Evolutionary conservation across 35 echinoderm and acorn worm species (phyloP).

Genomic region (Apostichopus japonicus): DNA sequence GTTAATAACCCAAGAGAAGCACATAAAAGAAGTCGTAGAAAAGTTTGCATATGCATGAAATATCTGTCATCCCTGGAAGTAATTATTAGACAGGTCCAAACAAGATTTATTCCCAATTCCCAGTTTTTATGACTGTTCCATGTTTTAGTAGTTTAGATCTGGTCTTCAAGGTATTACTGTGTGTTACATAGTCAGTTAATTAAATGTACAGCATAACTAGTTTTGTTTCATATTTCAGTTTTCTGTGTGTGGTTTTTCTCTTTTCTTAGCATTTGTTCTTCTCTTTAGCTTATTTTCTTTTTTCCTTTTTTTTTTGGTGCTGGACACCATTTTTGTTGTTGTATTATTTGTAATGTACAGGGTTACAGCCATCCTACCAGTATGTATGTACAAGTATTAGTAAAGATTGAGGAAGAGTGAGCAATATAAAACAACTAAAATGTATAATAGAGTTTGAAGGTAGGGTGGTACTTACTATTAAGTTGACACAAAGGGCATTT

Average conservation of each 20-base stretch:
- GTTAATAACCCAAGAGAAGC: too few species aligned
- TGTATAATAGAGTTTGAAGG: neutral
- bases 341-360: neutral
- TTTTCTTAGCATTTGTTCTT: neutral
- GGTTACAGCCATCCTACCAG: neutral
- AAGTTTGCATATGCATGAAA: too few species aligned
- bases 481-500: neutral
- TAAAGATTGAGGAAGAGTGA: neutral
- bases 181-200: neutral
- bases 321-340: neutral
- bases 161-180: neutral
- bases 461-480: neutral
- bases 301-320: neutral
- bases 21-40: too few species aligned
- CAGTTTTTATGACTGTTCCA: too few species aligned
- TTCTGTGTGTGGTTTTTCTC: neutral
- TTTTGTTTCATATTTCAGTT: neutral
- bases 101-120: too few species aligned
- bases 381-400: neutral
- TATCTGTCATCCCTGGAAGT: too few species aligned
- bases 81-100: too few species aligned
- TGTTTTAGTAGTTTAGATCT: too few species aligned
- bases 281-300: neutral
- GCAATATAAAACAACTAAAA: neutral
- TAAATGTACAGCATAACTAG: neutral